phyloP scores from a whole-genome alignment of 2,113 vertebrate species.

The Dryoscopus gambensis region DNA sequence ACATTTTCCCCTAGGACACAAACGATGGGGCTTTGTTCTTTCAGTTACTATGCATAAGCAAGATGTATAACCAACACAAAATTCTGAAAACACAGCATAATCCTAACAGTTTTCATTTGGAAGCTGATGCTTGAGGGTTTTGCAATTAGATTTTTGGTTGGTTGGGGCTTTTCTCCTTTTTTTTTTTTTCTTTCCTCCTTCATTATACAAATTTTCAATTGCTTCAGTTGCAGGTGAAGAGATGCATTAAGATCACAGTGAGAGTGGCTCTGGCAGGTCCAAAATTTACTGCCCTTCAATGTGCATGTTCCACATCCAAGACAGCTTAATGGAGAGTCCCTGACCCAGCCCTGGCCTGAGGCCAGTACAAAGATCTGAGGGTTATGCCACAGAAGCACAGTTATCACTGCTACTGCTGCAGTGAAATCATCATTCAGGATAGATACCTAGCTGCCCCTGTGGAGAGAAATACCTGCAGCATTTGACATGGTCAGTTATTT shows the following conservation, averaged over 20 bases:
- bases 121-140: not conserved
- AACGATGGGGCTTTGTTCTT: not conserved
- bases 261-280: not conserved
- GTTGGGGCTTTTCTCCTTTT: not conserved
- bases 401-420: not conserved
- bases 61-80: not conserved
- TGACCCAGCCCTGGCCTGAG: not conserved
- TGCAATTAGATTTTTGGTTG: not conserved
- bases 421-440: accelerated
- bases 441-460: not conserved
- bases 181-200: not conserved
- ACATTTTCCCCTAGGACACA: not conserved
- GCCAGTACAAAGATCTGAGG: not conserved
- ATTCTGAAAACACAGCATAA: not conserved
- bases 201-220: not conserved
- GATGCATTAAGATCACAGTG: not conserved
- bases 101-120: not conserved
- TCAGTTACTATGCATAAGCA: not conserved
- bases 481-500: not conserved
- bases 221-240: not conserved
- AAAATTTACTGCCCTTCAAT: not conserved
- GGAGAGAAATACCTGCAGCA: not conserved
- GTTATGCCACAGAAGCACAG: not conserved
- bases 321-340: not conserved
- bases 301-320: not conserved